Conservation (phyloP, 1,140 invertebrate genomes). For the Neuroterus valhalla region DNA sequence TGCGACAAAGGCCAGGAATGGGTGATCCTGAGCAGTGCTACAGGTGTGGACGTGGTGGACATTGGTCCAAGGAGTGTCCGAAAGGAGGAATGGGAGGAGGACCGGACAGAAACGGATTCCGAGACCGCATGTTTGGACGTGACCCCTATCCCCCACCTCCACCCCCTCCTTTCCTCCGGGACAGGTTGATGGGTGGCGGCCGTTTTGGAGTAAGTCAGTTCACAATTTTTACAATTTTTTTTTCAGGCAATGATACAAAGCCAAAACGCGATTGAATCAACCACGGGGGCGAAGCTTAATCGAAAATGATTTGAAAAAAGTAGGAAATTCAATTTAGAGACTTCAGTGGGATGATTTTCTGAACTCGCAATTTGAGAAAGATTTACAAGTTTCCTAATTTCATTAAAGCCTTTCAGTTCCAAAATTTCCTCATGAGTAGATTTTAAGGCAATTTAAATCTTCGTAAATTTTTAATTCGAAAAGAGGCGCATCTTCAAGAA, state of each 20-base stretch:
- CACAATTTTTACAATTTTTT: slow-evolving; percentile 31
- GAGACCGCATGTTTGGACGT: slow-evolving; percentile 88
- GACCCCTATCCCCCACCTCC: slow-evolving; percentile 89
- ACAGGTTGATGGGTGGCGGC: slow-evolving; percentile 87
- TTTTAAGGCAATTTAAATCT: no score
- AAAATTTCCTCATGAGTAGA: no score
- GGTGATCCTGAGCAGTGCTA: slow-evolving; percentile 96
- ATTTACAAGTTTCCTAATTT: no score
- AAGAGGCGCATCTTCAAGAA: no score
- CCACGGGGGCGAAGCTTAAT: no score
- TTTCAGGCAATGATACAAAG: slow-evolving; percentile 16
- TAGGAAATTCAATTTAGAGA: slow-evolving; percentile 17
- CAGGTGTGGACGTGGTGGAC: slow-evolving; percentile 93
- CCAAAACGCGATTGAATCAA: no score
- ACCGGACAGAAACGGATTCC: slow-evolving; percentile 82
- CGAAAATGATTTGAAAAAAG: slow-evolving; percentile 31
- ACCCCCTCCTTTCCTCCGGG: slow-evolving; percentile 89
- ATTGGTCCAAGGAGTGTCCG: slow-evolving; percentile 96
- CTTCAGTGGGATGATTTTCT: slow-evolving; percentile 16
- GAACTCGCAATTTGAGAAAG: no score
- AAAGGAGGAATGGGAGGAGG: slow-evolving; percentile 82
- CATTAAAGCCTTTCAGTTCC: no score
- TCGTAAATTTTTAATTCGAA: no score
- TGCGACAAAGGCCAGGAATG: slow-evolving; percentile 94
- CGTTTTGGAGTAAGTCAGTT: slow-evolving; percentile 84